Evolutionary conservation across 2,888 invertebrate species (phyloP).

Genomic region (Erannis defoliaria): DNA sequence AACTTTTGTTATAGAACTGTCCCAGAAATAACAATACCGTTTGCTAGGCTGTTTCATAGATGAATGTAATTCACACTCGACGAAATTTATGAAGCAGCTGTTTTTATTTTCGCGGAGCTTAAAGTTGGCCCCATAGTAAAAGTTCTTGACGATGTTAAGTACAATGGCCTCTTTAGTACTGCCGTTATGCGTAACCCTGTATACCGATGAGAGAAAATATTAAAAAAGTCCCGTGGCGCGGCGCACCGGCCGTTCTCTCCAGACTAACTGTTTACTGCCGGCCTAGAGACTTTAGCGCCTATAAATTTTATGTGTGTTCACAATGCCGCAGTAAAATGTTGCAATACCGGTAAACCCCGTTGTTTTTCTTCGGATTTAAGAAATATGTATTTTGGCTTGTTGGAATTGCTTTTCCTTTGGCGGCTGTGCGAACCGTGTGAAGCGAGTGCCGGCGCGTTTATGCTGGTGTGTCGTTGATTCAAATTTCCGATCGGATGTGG

Average conservation of each 20-base stretch:
- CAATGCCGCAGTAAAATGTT: slow-evolving; percentile 79
- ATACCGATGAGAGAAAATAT: slow-evolving; percentile 55
- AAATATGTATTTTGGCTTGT: slow-evolving; percentile 58
- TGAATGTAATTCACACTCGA: no score
- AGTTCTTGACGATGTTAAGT: no score
- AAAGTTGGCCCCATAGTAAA: no score
- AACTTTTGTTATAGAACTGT: no score
- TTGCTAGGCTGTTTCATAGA: no score
- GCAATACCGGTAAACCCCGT: slow-evolving; percentile 77
- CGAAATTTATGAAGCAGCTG: no score
- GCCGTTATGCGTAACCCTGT: slow-evolving; percentile 27
- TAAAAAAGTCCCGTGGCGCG: slow-evolving; percentile 68
- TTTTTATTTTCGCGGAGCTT: no score
- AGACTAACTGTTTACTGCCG: slow-evolving; percentile 77
- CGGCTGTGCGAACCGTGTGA: slow-evolving; percentile 38
- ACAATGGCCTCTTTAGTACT: no score
- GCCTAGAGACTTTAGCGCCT: slow-evolving; percentile 77
- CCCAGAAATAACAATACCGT: no score
- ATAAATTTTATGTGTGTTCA: slow-evolving; percentile 80
- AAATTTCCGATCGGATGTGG: slow-evolving; percentile 74
- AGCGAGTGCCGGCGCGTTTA: slow-evolving; percentile 35
- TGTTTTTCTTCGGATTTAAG: slow-evolving; percentile 70
- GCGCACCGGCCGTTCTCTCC: slow-evolving; percentile 57
- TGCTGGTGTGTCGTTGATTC: slow-evolving; percentile 55
- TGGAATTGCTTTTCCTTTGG: slow-evolving; percentile 56